A percentile compares a stretch with the other conserved stretches of the same genome.
Conservation (phyloP, 2,113 vertebrate species). For the Percina caprodes region DNA sequence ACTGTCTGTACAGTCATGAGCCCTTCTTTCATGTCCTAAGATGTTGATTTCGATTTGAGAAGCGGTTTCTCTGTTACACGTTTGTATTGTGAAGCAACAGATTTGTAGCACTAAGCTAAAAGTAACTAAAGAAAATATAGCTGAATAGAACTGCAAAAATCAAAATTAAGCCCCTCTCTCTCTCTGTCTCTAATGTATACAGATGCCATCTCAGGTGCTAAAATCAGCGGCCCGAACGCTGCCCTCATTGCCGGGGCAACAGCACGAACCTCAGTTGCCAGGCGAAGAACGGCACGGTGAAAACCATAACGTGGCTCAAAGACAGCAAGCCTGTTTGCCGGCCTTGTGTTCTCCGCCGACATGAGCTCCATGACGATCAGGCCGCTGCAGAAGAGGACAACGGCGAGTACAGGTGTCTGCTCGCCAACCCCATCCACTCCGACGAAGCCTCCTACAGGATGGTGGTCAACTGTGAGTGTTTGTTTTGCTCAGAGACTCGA, state of each 20-base stretch:
- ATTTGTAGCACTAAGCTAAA: no score
- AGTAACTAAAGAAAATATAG: no score
- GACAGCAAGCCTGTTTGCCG: slow-evolving; percentile 29
- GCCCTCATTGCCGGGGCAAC: slow-evolving; percentile 67
- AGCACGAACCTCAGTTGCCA: slow-evolving; percentile 74
- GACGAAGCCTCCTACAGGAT: slow-evolving; percentile 37
- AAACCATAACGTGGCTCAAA: slow-evolving; percentile 60
- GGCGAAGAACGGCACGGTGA: slow-evolving; percentile 31
- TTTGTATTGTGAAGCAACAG: no score
- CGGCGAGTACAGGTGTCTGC: slow-evolving; percentile 67
- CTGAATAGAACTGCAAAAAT: not conserved
- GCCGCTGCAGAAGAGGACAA: slow-evolving; percentile 67
- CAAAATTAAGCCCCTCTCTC: not conserved
- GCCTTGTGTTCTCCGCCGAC: slow-evolving; percentile 27
- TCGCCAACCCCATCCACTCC: slow-evolving; percentile 56
- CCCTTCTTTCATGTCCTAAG: no score
- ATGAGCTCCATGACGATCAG: slow-evolving; percentile 48
- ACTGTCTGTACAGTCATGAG: no score
- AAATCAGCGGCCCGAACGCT: slow-evolving; percentile 26
- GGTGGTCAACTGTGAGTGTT: slow-evolving; percentile 79
- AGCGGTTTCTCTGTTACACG: no score
- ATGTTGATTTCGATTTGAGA: no score
- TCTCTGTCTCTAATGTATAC: not conserved
- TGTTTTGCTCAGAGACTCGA: not conserved
- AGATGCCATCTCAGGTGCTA: slow-evolving; percentile 66